Percentiles rank a stretch among this genome's conserved stretches.
These are phyloP conservation scores for Knipowitschia caucasica DNA, from an alignment of 2,797 vertebrate genomes.

Conservation along the genomic window DNA sequence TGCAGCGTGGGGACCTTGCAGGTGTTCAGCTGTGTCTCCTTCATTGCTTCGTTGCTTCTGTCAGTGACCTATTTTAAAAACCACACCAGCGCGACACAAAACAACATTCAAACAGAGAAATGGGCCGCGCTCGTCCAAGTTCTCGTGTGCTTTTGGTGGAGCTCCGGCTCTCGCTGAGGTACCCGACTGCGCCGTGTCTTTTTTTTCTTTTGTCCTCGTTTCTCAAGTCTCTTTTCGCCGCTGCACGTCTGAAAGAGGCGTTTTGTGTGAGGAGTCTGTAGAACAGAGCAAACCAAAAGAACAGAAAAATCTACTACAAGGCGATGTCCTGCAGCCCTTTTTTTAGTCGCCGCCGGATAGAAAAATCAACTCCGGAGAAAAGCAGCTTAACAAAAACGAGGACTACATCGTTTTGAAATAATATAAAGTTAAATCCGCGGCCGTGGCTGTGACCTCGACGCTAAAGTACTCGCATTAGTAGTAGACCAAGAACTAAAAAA, in stretches of 20 bases:
- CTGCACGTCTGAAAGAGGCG: constrained; percentile 28
- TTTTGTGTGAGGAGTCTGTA: constrained; percentile 33
- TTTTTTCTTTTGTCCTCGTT: background rate
- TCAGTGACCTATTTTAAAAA: constrained; percentile 17
- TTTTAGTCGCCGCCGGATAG: constrained; percentile 35
- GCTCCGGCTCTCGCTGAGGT: constrained; percentile 58
- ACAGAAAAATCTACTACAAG: constrained; percentile 44
- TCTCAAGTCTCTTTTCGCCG: too few species aligned
- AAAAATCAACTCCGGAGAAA: constrained; percentile 49
- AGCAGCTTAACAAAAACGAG: constrained; percentile 51
- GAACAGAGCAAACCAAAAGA: constrained; percentile 44
- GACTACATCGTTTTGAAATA: constrained; percentile 55
- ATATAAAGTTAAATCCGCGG: constrained; percentile 55
- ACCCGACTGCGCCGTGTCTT: constrained; percentile 8
- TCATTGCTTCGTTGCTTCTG: constrained; percentile 24
- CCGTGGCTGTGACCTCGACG: constrained; percentile 61
- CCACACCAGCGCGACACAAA: background rate
- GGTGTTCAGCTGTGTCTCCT: constrained; percentile 32
- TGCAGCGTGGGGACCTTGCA: too few species aligned
- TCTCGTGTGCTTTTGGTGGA: constrained; percentile 56
- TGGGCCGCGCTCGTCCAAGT: constrained; percentile 12
- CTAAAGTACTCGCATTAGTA: constrained; percentile 50
- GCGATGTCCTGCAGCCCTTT: constrained; percentile 49
- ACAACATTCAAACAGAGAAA: constrained; percentile 8
- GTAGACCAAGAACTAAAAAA: constrained; percentile 60